Base-by-base conservation (phyloP, 2,113 vertebrate genomes). In the Lates calcarifer region DNA sequence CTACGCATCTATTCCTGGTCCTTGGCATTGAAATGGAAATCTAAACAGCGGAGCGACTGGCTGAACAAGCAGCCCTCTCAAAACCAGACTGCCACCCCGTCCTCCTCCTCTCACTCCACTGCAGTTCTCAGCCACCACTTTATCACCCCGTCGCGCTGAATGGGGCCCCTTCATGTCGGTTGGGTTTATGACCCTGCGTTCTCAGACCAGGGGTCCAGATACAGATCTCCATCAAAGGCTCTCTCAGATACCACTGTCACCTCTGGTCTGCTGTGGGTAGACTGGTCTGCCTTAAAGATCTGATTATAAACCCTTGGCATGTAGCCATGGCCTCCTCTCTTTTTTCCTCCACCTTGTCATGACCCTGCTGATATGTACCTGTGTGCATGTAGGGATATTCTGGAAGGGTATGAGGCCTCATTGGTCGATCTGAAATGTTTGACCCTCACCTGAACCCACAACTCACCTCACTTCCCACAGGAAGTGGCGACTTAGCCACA, bases 11-110 rank as follows among this genome's bases (percentile, higher is more conserved):
- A 90, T 94, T 93, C 80, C 89, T 85, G 73, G 84, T 87, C 66
- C 24, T 80, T 84, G 78, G 85, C 77, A 87, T 90, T 93, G 77
- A 92, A 74, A 94, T 94, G 92, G 91, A 94, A 95, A 95, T 94
- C 87, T 74, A 94, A 94, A 94, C 81, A 94, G 83, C 18, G 9
- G 7, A 65, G 68, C 45, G 72, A 79, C 84, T 81, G 88, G 75
- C 64, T 87, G 88, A 94, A 95, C 93, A 95, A 95, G 91, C 79
- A 57, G 53, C 79, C 79, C 90, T 92, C 92, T 95, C 86, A 95
- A 84, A 83, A 77, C 74, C 87, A 84, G 79, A 83, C 81, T 79
- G 70, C 83, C 80, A 71, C 72, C 66, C 86, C 10, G 24, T 76
- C 72, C 79, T 79, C 74, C 81, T 85, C 41, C 74, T 79, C 74